Percentiles rank a stretch among this genome's conserved stretches.
These are phyloP conservation scores for Papilio aristodemus DNA, from an alignment of 1,140 invertebrate species.

Conservation along the genomic window DNA sequence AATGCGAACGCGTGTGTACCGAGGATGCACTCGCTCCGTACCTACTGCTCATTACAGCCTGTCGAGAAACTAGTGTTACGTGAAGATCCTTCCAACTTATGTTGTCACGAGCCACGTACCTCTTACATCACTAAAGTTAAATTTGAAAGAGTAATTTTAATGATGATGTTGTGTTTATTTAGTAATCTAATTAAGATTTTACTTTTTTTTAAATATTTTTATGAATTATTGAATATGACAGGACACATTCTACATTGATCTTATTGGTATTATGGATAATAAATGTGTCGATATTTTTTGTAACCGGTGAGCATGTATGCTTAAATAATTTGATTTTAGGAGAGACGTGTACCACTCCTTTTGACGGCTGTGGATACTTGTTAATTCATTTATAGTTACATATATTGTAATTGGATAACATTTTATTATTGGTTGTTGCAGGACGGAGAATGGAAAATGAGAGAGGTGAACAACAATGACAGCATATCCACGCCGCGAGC, in stretches of 20 bases:
- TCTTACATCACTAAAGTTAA: not conserved
- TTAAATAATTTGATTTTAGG: too few species aligned
- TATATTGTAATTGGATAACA: not conserved
- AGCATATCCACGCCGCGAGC: constrained; percentile 73
- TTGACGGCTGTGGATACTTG: too few species aligned
- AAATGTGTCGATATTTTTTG: too few species aligned
- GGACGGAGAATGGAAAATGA: constrained; percentile 76
- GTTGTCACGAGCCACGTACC: constrained; percentile 8
- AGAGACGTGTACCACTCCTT: too few species aligned
- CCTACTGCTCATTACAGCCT: constrained; percentile 26
- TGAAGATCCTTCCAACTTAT: constrained; percentile 15
- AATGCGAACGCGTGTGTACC: constrained; percentile 35
- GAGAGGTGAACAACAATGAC: constrained; percentile 74
- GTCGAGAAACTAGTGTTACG: constrained; percentile 19
- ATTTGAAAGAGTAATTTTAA: not conserved
- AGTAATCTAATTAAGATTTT: constrained; percentile 6
- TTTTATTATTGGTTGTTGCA: constrained; percentile 58
- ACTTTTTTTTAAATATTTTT: too few species aligned
- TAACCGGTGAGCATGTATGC: too few species aligned
- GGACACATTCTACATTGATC: too few species aligned
- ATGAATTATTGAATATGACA: too few species aligned
- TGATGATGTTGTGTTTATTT: not conserved
- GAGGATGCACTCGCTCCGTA: constrained; percentile 31
- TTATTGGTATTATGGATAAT: too few species aligned
- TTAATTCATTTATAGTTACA: not conserved